A percentile compares a stretch with the other conserved stretches of the same genome.
Evolutionary conservation across 1,140 invertebrate genomes (phyloP).

Genomic region (Gonioctena quinquepunctata): DNA sequence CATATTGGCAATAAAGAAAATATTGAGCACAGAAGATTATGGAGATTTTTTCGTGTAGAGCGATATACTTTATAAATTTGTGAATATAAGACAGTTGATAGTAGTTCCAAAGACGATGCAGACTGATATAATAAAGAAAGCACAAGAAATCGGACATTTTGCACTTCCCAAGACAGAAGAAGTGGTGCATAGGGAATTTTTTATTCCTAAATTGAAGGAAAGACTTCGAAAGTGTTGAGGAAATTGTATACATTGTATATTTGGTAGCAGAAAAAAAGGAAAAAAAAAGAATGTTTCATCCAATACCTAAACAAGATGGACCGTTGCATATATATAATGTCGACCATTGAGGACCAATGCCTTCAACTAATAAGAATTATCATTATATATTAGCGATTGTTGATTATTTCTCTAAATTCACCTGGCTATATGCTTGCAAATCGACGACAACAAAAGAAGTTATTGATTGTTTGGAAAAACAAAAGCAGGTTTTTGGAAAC

Average conservation of each 20-base stretch:
- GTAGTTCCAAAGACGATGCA: background rate
- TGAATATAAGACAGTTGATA: background rate
- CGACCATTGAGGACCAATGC: slow-evolving; percentile 53
- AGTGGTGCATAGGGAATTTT: slow-evolving; percentile 52
- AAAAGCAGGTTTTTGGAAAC: no score
- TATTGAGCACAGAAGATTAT: no score
- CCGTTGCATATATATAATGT: slow-evolving; percentile 46
- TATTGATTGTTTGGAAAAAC: slow-evolving; percentile 23
- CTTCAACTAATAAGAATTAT: slow-evolving; percentile 50
- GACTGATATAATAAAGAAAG: slow-evolving; percentile 28
- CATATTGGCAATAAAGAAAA: no score
- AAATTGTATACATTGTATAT: no score
- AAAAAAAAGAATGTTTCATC: no score
- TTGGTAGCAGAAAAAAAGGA: no score
- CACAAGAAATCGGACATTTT: slow-evolving; percentile 38
- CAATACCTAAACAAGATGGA: no score
- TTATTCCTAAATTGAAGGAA: slow-evolving; percentile 50
- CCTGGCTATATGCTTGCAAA: slow-evolving; percentile 45
- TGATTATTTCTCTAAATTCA: slow-evolving; percentile 55
- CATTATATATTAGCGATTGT: slow-evolving; percentile 52
- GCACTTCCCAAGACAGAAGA: slow-evolving; percentile 48
- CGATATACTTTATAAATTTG: slow-evolving; percentile 31
- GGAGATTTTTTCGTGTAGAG: slow-evolving; percentile 34
- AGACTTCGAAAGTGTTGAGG: no score
- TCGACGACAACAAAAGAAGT: slow-evolving; percentile 41